A percentile compares a stretch with the other conserved stretches of the same genome.
Conservation (phyloP, 2,888 invertebrate species). For the Pimpla rufipes region DNA sequence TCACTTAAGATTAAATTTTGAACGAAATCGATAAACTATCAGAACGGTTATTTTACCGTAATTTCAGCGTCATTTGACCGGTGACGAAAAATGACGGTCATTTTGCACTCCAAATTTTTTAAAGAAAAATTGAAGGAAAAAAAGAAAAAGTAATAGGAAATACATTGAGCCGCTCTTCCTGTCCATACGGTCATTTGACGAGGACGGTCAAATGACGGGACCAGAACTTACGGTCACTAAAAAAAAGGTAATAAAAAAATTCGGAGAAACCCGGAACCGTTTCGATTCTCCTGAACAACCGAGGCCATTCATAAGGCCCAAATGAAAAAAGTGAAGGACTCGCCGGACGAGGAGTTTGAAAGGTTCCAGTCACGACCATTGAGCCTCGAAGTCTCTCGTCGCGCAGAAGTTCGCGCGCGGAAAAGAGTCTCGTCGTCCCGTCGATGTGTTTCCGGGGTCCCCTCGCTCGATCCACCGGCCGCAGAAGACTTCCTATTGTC, state of each 20-base stretch:
- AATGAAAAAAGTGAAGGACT: not conserved
- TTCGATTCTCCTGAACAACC: not conserved
- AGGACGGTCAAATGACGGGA: too few species aligned
- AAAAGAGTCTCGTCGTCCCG: not conserved
- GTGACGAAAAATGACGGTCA: too few species aligned
- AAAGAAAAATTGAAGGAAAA: not conserved
- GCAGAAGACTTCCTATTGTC: not conserved
- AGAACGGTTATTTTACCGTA: too few species aligned
- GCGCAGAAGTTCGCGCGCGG: not conserved
- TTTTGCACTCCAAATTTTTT: too few species aligned
- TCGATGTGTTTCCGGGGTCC: not conserved
- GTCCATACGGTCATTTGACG: too few species aligned
- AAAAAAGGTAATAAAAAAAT: not conserved
- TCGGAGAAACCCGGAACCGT: too few species aligned
- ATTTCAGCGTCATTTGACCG: too few species aligned
- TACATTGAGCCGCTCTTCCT: too few species aligned
- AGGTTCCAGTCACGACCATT: not conserved
- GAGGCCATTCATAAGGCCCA: not conserved
- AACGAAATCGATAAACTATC: too few species aligned
- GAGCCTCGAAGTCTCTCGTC: not conserved
- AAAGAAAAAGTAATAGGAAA: not conserved
- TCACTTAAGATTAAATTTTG: too few species aligned
- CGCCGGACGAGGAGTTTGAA: not conserved
- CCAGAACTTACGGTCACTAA: too few species aligned
- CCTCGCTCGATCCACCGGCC: not conserved